phyloP scores from a whole-genome alignment of 2,113 vertebrate species.

The Hemibagrus wyckioides region DNA sequence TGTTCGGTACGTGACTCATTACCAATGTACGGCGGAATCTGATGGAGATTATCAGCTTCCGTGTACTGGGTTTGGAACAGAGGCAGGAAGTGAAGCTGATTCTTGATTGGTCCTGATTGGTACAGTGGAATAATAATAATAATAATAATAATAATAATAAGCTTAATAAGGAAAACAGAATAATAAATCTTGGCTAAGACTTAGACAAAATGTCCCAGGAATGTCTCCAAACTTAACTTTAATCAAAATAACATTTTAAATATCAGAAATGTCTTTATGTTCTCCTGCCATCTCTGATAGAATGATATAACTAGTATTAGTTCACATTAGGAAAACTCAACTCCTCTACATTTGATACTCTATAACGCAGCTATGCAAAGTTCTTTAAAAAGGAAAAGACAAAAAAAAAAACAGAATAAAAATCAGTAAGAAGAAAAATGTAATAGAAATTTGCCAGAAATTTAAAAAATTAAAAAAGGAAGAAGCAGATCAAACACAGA shows the following conservation, averaged over 20 bases:
- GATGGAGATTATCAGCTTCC: neutral
- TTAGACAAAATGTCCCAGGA: neutral
- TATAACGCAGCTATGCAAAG: neutral
- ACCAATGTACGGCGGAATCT: too few relatives aligned
- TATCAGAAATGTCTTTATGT: too few relatives aligned
- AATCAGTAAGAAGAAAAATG: neutral
- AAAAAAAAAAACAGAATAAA: neutral
- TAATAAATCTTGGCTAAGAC: neutral
- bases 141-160: too few relatives aligned
- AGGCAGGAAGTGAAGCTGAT: neutral
- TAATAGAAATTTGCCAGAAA: neutral
- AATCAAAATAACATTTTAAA: too few relatives aligned
- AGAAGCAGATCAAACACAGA: neutral
- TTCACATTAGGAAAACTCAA: neutral
- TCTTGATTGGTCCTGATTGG: neutral
- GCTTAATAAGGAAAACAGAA: neutral
- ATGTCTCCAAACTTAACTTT: too few relatives aligned
- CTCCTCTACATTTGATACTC: neutral
- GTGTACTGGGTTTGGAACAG: neutral
- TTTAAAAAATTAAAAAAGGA: neutral
- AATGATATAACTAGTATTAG: neutral
- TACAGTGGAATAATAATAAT: neutral
- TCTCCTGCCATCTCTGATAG: too few relatives aligned
- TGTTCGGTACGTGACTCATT: slow-evolving; percentile 57
- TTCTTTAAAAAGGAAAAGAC: neutral